Conservation (phyloP, 2,797 vertebrate genomes). For the Sorex maritimensis region DNA sequence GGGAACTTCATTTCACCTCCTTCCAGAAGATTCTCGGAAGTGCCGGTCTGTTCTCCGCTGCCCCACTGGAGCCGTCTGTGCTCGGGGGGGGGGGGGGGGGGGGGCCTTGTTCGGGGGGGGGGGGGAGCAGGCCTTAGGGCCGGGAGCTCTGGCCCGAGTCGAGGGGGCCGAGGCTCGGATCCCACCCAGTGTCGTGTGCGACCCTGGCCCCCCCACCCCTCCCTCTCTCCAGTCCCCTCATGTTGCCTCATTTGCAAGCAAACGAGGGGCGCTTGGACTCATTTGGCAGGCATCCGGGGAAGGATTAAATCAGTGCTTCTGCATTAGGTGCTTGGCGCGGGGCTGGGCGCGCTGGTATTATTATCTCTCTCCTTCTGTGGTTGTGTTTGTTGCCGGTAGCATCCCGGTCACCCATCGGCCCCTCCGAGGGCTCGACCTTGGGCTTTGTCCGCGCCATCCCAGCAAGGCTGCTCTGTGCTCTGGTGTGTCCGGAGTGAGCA, state of each 20-base stretch:
- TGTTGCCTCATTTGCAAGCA: background rate
- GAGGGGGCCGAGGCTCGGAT: background rate
- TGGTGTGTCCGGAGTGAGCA: background rate
- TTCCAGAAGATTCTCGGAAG: background rate
- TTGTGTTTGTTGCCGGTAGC: background rate
- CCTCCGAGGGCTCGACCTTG: background rate
- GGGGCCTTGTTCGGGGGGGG: background rate
- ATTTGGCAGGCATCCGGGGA: background rate
- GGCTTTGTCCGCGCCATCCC: background rate
- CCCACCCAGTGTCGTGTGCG: accelerated
- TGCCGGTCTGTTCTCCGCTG: background rate
- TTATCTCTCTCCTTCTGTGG: background rate
- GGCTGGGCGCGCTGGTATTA: background rate
- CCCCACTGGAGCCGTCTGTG: background rate
- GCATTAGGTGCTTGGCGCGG: background rate
- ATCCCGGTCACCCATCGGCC: background rate
- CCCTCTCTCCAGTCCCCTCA: background rate
- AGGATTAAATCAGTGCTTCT: background rate
- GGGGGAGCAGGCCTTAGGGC: background rate
- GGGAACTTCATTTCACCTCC: background rate
- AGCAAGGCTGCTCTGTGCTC: background rate
- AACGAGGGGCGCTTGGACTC: background rate
- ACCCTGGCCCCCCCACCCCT: background rate
- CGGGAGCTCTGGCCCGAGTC: background rate
- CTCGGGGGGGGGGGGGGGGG: background rate